Conservation (phyloP, 2,888 invertebrate genomes). For the Drosophila falleni region DNA sequence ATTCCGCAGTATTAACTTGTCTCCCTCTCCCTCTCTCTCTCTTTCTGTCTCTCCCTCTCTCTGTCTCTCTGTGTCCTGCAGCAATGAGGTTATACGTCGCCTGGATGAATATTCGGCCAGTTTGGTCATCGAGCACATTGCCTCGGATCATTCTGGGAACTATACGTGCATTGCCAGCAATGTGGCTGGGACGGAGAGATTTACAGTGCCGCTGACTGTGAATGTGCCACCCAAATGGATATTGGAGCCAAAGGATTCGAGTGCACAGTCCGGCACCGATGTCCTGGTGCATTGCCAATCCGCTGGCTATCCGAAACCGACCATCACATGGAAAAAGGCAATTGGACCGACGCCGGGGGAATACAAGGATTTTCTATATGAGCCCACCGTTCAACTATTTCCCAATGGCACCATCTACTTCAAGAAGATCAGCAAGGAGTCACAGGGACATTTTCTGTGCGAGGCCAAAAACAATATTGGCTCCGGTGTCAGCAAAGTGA, state of each 20-base stretch:
- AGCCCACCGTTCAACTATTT: conserved; percentile 91
- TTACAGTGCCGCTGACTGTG: conserved; percentile 92
- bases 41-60: not conserved
- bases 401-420: conserved; percentile 94
- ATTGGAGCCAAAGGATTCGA: conserved; percentile 93
- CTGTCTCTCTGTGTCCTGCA: conserved; percentile 30
- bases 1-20: conserved; percentile 1
- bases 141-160: conserved; percentile 94
- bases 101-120: conserved; percentile 95
- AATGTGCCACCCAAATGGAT: conserved; percentile 96
- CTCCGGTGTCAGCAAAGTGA: conserved; percentile 95
- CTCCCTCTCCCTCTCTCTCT: too few species aligned
- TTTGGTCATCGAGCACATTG: conserved; percentile 93
- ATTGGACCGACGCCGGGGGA: conserved; percentile 92
- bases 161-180: conserved; percentile 96
- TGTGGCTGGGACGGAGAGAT: conserved; percentile 92
- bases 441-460: conserved; percentile 96
- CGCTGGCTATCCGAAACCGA: conserved; percentile 95
- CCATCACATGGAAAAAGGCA: conserved; percentile 95
- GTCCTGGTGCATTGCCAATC: conserved; percentile 95
- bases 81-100: conserved; percentile 87
- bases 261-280: conserved; percentile 93
- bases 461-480: conserved; percentile 97
- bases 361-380: conserved; percentile 93
- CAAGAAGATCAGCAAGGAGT: conserved; percentile 93